Evolutionary conservation across 2,888 invertebrate genomes (phyloP).

Genomic region (Eupithecia subfuscata): DNA sequence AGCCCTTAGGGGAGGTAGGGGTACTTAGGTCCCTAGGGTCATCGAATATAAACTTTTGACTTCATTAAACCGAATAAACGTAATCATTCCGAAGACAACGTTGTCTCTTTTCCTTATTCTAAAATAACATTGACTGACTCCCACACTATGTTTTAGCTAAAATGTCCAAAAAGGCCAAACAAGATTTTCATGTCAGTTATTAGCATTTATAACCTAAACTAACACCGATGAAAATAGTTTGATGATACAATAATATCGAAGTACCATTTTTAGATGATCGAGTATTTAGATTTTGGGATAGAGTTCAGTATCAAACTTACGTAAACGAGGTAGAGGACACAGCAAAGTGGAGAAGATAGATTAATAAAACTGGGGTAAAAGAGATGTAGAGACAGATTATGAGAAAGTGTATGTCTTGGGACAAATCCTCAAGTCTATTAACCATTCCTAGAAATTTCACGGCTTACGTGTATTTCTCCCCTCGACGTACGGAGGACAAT

Average conservation of each 20-base stretch:
- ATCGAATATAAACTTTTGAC: background rate
- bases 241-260: background rate
- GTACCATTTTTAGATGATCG: background rate
- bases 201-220: background rate
- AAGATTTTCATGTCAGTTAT: background rate
- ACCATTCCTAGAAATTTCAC: background rate
- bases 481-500: background rate
- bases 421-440: background rate
- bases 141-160: background rate
- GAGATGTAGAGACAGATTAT: background rate
- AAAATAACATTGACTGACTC: slow-evolving; percentile 3
- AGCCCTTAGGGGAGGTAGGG: slow-evolving; percentile 5
- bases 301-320: background rate
- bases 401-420: background rate
- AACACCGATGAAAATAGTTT: background rate
- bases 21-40: background rate
- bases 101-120: background rate
- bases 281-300: too few species aligned
- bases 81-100: background rate
- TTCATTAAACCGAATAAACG: slow-evolving; percentile 10
- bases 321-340: background rate
- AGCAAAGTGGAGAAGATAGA: background rate
- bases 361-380: background rate
- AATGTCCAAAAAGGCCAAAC: background rate
- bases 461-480: background rate